Conservation (phyloP, 2,113 vertebrate genomes). For the Melanotaenia duboulayi region DNA sequence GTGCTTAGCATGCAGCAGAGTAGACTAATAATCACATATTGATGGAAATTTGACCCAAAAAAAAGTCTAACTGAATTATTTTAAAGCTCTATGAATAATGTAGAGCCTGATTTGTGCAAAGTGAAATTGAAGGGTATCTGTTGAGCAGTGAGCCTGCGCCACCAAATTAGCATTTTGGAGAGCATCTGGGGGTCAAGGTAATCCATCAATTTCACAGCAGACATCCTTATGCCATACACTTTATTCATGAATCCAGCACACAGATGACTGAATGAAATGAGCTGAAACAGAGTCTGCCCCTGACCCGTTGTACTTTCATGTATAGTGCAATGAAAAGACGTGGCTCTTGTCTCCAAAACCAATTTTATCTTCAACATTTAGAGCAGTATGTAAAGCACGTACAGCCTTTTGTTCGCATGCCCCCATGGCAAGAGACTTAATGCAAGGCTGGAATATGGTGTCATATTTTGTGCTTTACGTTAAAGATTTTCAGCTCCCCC, state of each 20-base stretch:
- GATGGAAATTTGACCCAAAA: constrained; percentile 60
- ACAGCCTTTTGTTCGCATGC: constrained; percentile 31
- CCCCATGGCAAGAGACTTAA: neutral
- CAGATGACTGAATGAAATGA: constrained; percentile 65
- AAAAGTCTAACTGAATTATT: constrained; percentile 65
- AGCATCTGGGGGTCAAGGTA: constrained; percentile 76
- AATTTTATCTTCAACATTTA: constrained; percentile 27
- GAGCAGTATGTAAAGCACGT: constrained; percentile 1
- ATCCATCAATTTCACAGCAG: constrained; percentile 78
- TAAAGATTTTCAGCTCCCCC: neutral
- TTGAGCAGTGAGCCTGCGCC: constrained; percentile 57
- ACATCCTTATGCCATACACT: constrained; percentile 60
- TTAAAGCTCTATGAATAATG: constrained; percentile 76
- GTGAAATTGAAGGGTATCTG: constrained; percentile 69
- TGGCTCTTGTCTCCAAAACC: constrained; percentile 6
- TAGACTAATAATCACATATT: constrained; percentile 68
- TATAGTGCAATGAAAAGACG: constrained; percentile 41
- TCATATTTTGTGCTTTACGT: constrained; percentile 10
- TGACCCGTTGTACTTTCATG: constrained; percentile 47
- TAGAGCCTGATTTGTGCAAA: constrained; percentile 60
- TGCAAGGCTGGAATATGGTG: constrained; percentile 4
- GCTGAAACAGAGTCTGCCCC: constrained; percentile 58
- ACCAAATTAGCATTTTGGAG: constrained; percentile 76
- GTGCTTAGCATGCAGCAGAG: constrained; percentile 61
- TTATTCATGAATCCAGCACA: constrained; percentile 73